Conservation (phyloP, 1,140 invertebrate species). For the Formica selysi region DNA sequence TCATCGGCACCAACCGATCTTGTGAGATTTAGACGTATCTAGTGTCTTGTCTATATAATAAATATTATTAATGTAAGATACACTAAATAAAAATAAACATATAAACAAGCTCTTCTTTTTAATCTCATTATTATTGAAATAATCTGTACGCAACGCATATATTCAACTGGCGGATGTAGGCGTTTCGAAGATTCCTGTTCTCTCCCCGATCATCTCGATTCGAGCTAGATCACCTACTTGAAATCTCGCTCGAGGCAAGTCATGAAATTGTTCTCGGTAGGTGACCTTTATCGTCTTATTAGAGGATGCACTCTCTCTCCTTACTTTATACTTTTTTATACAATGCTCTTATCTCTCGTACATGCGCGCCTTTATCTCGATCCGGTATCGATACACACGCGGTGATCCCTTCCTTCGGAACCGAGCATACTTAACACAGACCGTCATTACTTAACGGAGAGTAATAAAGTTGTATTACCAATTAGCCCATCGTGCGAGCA, state of each 20-base stretch:
- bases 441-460: conserved; percentile 83
- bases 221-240: conserved; percentile 23
- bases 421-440: conserved; percentile 75
- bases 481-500: conserved; percentile 78
- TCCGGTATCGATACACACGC: conserved; percentile 77
- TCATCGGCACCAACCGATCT: conserved; percentile 3
- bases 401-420: conserved; percentile 77
- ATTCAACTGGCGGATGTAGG: conserved; percentile 57
- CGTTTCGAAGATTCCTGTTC: conserved; percentile 26
- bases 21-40: neutral
- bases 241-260: conserved; percentile 51
- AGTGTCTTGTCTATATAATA: neutral
- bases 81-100: neutral
- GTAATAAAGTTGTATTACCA: conserved; percentile 85
- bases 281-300: conserved; percentile 84
- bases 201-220: conserved; percentile 22
- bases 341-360: conserved; percentile 69
- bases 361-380: conserved; percentile 77
- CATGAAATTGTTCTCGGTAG: conserved; percentile 74
- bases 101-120: neutral
- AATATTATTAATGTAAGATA: neutral
- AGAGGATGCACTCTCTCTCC: conserved; percentile 75
- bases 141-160: conserved; percentile 10
- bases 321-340: conserved; percentile 72
- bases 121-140: conserved; percentile 43